Evolutionary conservation across 1,140 invertebrate species (phyloP).

Genomic region (Geopemphigus sp.): DNA sequence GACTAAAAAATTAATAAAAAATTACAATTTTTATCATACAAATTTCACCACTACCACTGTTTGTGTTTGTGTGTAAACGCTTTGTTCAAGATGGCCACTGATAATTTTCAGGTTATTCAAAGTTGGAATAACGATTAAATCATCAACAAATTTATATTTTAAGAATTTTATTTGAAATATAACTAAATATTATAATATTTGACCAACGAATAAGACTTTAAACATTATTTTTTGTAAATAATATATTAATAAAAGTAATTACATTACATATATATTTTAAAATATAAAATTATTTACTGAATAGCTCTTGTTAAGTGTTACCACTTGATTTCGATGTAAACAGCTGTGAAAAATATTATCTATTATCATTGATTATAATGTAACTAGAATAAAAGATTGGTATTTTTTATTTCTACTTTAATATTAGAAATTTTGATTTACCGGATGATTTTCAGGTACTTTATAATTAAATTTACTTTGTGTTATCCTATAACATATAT

Average conservation of each 20-base stretch:
- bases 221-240: background rate
- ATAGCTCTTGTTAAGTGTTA: background rate
- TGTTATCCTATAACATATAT: too few species aligned
- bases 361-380: constrained; percentile 1
- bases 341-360: background rate
- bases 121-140: constrained; percentile 11
- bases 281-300: background rate
- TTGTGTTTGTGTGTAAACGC: constrained; percentile 49
- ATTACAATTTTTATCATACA: constrained; percentile 42
- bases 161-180: background rate
- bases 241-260: background rate
- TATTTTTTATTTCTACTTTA: too few species aligned
- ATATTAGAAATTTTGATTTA: background rate
- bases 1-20: constrained; percentile 36
- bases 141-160: background rate
- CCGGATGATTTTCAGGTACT: background rate
- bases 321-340: background rate
- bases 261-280: background rate
- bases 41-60: constrained; percentile 46
- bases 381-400: background rate
- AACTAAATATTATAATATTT: background rate
- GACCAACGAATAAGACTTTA: background rate
- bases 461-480: background rate
- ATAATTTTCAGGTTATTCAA: constrained; percentile 46
- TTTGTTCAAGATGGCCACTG: constrained; percentile 50